Evolutionary conservation across 2,797 vertebrate genomes (phyloP), one percentile per base, ranked within the genome.

Genomic region (Bradypodion pumilum): DNA sequence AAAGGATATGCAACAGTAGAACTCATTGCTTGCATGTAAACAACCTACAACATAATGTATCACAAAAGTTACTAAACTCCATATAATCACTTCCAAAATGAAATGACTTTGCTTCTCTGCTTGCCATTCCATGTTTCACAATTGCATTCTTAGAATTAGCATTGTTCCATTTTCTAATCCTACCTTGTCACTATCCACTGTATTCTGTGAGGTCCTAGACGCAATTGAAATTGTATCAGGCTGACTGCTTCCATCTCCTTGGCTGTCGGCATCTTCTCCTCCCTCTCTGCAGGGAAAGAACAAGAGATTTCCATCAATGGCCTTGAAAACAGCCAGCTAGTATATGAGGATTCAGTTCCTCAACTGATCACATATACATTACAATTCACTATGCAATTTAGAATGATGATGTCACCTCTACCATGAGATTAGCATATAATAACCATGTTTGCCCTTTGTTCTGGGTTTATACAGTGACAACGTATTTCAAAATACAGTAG

Each of bases 131-230:
- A 84, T 77, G 84, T 78, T 10, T 46, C 72, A 81, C 0, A 16
- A 80, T 75, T 37, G 83, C 65, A 59, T 7, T 8, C 40, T 19
- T 29, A 1, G 0, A 5, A 81, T 25, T 69, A 88, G 9, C 56
- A 87, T 74, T 72, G n/a, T 7, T 0, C 0, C 69, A 32, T 89
- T 92, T 84, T 82, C 72, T 77, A 86, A 52, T 95, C 96, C 93
- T 97, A 99, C 98, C 98, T 99, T 99, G 96, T 99, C 98, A 73
- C 98, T 99, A 95, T 99, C 98, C 86, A 98, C 95, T 35, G 98
- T 99, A 96, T 99, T 99, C 95, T 99, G 98, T 37, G 98, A 99
- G 2, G 98, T 99, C 90, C 98, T 96, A 84, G 98, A 99, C 29
- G 98, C 98, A 60, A 99, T 98, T 90, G 98, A 99, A 95, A 99